Percentiles rank a stretch among this genome's conserved stretches.
Evolutionary conservation across 2,888 invertebrate genomes (phyloP).

Genomic region (Leistus spinibarbis): DNA sequence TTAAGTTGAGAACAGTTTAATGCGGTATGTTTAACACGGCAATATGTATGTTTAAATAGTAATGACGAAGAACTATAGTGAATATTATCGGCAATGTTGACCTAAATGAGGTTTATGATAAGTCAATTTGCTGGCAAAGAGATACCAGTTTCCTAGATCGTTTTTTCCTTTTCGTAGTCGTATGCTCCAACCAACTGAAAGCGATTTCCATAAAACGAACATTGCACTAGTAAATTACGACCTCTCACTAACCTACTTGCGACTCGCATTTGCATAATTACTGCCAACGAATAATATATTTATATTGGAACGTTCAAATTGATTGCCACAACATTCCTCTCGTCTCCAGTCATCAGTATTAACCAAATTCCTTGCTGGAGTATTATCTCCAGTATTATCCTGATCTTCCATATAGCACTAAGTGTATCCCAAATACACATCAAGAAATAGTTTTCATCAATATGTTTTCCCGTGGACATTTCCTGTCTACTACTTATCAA

Average conservation of each 20-base stretch:
- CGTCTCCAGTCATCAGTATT: too few species aligned
- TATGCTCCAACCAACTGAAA: constrained; percentile 12
- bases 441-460: too few species aligned
- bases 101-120: constrained; percentile 29
- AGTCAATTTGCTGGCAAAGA: constrained; percentile 26
- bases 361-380: neutral
- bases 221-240: constrained; percentile 44
- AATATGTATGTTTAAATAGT: too few species aligned
- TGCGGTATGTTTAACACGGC: too few species aligned
- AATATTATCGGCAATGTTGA: neutral
- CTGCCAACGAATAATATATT: constrained; percentile 42
- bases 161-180: neutral
- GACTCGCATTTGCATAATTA: constrained; percentile 47
- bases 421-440: too few species aligned
- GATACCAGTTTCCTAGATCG: constrained; percentile 34
- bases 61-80: too few species aligned
- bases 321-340: neutral
- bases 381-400: neutral
- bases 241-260: constrained; percentile 50
- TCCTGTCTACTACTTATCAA: too few species aligned
- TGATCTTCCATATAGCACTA: too few species aligned
- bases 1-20: too few species aligned
- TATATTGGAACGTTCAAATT: constrained; percentile 44
- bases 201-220: constrained; percentile 38
- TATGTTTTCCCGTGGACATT: too few species aligned